Evolutionary conservation across 2,888 invertebrate genomes (phyloP).

Genomic region (Allolobophora icterica): DNA sequence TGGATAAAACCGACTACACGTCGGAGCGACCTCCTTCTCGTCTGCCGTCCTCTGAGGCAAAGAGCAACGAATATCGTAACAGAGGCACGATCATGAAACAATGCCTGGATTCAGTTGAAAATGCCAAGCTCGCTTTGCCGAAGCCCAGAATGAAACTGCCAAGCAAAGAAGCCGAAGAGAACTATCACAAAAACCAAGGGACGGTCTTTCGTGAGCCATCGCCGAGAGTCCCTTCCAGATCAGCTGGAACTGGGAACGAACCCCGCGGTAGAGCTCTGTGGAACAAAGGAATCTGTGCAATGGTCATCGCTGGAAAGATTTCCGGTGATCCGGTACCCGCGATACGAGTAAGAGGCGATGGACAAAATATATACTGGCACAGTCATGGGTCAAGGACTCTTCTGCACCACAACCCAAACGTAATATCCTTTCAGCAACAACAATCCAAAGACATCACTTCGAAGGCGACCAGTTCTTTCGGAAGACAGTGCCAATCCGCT

Average conservation of each 20-base stretch:
- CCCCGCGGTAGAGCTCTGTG: not conserved
- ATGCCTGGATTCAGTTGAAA: not conserved
- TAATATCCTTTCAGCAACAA: not conserved
- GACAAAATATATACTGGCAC: not conserved
- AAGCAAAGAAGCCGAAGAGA: slow-evolving; percentile 14
- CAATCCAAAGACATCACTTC: not conserved
- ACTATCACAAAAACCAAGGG: slow-evolving; percentile 8
- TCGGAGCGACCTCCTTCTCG: not conserved
- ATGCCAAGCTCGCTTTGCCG: not conserved
- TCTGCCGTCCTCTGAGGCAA: not conserved
- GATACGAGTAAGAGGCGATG: not conserved
- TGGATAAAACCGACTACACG: not conserved
- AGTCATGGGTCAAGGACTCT: not conserved
- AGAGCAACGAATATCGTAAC: not conserved
- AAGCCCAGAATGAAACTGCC: not conserved
- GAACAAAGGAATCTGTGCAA: slow-evolving; percentile 12
- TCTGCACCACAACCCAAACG: not conserved
- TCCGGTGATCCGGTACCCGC: not conserved
- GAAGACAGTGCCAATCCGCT: not conserved
- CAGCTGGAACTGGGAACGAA: not conserved
- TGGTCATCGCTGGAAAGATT: slow-evolving; percentile 24
- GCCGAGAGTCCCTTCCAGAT: not conserved
- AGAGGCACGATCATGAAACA: not conserved
- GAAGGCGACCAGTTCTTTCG: not conserved
- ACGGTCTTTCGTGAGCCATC: not conserved